phyloP scores from a whole-genome alignment of 53 echinoderm and acorn worm species.

The Temnopleurus reevesii region DNA sequence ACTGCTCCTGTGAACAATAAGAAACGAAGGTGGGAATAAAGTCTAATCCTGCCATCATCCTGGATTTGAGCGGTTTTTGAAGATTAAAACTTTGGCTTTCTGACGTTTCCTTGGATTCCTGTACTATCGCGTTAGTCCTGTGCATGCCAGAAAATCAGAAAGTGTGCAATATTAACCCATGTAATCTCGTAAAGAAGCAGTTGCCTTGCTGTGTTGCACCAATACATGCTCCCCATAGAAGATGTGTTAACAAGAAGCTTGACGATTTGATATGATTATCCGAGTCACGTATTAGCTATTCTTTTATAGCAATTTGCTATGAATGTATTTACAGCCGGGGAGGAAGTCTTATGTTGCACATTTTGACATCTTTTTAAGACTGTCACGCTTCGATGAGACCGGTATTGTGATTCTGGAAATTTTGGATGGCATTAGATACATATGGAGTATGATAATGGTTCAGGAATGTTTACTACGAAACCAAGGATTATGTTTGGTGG shows the following conservation, averaged over 20 bases:
- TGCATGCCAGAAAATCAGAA: not conserved
- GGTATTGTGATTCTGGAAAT: not conserved
- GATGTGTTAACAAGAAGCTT: not conserved
- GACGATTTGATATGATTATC: not conserved
- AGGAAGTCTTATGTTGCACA: constrained; percentile 5
- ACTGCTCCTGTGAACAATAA: not conserved
- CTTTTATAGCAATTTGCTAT: not conserved
- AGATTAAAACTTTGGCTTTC: constrained; percentile 31
- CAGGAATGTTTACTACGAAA: not conserved
- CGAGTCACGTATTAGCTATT: not conserved
- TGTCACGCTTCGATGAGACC: not conserved
- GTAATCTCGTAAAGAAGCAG: not conserved
- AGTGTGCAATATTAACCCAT: not conserved
- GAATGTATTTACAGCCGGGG: not conserved
- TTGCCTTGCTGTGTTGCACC: no score
- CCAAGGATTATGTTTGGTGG: not conserved
- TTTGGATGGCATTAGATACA: not conserved
- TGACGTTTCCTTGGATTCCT: constrained; percentile 33
- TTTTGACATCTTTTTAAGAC: not conserved
- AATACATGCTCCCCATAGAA: no score
- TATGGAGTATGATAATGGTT: not conserved
- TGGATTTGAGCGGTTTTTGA: constrained; percentile 1
- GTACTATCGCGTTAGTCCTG: not conserved
- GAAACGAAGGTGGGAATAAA: not conserved
- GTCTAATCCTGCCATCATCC: not conserved